Percentiles rank a stretch among this genome's conserved stretches.
These are phyloP conservation scores for Turritopsis dohrnii DNA, from an alignment of 30 jellyfish, hydroid and myxozoan species.

Conservation along the genomic window DNA sequence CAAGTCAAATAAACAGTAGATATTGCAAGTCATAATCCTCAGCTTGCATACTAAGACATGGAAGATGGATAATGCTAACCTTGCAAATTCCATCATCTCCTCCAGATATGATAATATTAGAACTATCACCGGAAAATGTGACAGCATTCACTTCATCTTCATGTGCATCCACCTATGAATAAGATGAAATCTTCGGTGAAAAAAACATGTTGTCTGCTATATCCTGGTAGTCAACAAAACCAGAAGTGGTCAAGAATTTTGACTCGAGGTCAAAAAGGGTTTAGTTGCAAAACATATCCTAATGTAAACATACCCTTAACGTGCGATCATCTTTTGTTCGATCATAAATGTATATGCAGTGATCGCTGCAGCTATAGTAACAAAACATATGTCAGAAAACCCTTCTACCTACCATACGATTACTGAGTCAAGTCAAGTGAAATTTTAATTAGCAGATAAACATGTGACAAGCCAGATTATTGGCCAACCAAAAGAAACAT, in stretches of 20 bases:
- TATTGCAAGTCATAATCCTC: too few species aligned
- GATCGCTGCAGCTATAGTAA: slow-evolving; percentile 96
- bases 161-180: slow-evolving; percentile 59
- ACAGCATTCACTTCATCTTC: slow-evolving; percentile 94
- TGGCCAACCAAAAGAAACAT: too few species aligned
- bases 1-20: too few species aligned
- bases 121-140: slow-evolving; percentile 58
- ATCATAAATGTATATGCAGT: slow-evolving; percentile 68
- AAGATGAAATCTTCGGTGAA: neutral
- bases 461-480: too few species aligned
- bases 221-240: neutral
- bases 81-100: slow-evolving; percentile 87
- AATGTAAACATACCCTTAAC: slow-evolving; percentile 62
- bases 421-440: too few species aligned
- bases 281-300: too few species aligned
- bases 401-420: too few species aligned
- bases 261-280: too few species aligned
- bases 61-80: too few species aligned
- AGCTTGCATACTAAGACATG: too few species aligned
- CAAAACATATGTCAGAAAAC: too few species aligned
- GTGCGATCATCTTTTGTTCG: slow-evolving; percentile 70
- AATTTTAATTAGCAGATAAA: too few species aligned
- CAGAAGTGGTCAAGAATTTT: neutral
- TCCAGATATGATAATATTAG: slow-evolving; percentile 68
- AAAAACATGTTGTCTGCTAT: neutral